Base-by-base conservation (phyloP, 2,113 vertebrate species). In the Micronycteris hirsuta region DNA sequence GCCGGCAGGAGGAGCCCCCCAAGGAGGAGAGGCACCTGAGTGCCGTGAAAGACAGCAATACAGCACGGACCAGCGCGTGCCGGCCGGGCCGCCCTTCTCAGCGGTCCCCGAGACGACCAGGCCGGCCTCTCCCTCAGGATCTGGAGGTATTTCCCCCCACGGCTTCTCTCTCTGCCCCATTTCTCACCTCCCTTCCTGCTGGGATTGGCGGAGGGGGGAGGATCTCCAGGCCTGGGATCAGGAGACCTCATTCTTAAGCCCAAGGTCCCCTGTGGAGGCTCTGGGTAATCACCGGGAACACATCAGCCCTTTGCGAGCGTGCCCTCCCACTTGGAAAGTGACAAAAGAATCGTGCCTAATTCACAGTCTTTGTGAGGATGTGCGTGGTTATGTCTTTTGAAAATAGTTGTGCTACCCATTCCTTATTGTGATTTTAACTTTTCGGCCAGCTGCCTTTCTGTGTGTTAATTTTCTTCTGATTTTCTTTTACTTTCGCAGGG, bases 121-220 rank as follows among this genome's bases (percentile, higher is more conserved):
- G 71, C 86, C 1, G 2, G 76, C 54, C 20, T 3, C 33, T 47
- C 11, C 9, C 38, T n/a, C 26, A 0, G 8, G 20, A 7, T 33
- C 5, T 20, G 71, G 3, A 4, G 28, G 20, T 70, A 13, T 28
- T 6, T 41, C 28, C 14, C n/a, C 17, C 15, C 2, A 5, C 0
- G 33, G 14, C 36, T 26, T 1, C 15, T 4, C 2, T 14, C 13
- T 41, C 36, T 0, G 1, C 31, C 43, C 41, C 2, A 0, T 9
- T 16, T 54, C 38, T 47, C 33, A 4, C 24, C 45, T 17, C 15
- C 38, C 33, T 73, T 19, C 24, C 56, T 19, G 16, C 20, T 5
- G 78, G 13, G 26, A 17, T 0, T 1, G 22, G 11, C n/a, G 43
- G 56, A 43, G 61, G 38, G 61, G 36, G 16, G 22, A 7, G 13